phyloP scores from a whole-genome alignment of 2,797 vertebrate species.

The Telmatherina bonti region DNA sequence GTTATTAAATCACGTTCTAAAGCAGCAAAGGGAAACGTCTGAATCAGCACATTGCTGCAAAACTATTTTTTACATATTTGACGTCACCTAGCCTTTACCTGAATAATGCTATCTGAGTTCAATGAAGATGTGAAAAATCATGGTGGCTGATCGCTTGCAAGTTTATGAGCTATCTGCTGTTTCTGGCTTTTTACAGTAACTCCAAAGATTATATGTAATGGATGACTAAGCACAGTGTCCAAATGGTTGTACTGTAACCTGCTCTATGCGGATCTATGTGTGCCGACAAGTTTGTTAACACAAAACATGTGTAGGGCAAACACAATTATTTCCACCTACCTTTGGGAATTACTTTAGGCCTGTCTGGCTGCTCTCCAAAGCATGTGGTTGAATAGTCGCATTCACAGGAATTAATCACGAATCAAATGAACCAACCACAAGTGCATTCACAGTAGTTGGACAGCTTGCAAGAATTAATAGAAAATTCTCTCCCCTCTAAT shows the following conservation, averaged over 20 bases:
- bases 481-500: conserved; percentile 52
- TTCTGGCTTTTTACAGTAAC: conserved; percentile 29
- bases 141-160: background rate
- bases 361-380: conserved; percentile 52
- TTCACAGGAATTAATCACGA: conserved; percentile 66
- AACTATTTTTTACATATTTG: background rate
- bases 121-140: no score
- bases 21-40: no score
- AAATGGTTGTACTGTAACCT: conserved; percentile 23
- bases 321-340: conserved; percentile 64
- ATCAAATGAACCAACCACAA: conserved; percentile 61
- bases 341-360: conserved; percentile 63
- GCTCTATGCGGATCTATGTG: conserved; percentile 33
- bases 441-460: conserved; percentile 53
- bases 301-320: conserved; percentile 57
- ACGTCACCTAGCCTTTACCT: no score
- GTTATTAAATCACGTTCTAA: no score
- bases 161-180: background rate
- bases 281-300: conserved; percentile 51
- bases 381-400: conserved; percentile 61
- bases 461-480: conserved; percentile 60
- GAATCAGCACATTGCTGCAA: no score
- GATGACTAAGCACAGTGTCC: conserved; percentile 56
- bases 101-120: no score
- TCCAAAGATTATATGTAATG: conserved; percentile 26